Conservation (phyloP, 2,888 invertebrate species). For the Melieria omissa region DNA sequence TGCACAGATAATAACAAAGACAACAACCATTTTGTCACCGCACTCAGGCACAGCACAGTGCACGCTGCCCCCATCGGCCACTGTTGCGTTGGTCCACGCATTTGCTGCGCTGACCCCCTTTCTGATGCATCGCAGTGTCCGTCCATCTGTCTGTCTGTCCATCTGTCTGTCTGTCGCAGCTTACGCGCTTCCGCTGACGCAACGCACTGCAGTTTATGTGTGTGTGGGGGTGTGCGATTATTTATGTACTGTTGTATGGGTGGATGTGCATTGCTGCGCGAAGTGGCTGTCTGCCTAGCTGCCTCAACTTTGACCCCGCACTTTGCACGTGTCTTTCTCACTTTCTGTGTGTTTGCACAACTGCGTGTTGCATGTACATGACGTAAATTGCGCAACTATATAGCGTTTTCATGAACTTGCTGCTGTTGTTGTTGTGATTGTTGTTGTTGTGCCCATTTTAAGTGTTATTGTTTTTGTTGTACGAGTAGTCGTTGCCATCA, state of each 20-base stretch:
- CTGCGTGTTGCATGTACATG: slow-evolving; percentile 15
- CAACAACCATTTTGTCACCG: too few species aligned
- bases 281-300: background rate
- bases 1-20: too few species aligned
- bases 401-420: slow-evolving; percentile 25
- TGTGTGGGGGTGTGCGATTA: background rate
- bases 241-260: background rate
- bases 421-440: slow-evolving; percentile 29
- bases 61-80: too few species aligned
- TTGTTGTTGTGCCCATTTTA: slow-evolving; percentile 26
- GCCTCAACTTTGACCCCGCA: background rate
- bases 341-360: slow-evolving; percentile 2
- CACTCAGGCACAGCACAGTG: too few species aligned
- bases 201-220: too few species aligned
- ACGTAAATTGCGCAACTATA: slow-evolving; percentile 13
- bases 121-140: too few species aligned
- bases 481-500: slow-evolving; percentile 19
- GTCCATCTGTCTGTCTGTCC: too few species aligned
- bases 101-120: too few species aligned
- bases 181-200: too few species aligned
- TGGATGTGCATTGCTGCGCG: background rate
- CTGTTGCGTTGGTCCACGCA: too few species aligned
- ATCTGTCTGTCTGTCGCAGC: too few species aligned
- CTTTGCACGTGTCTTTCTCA: background rate
- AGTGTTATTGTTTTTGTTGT: slow-evolving; percentile 16